Base-by-base conservation (phyloP, 1,140 invertebrate genomes). In the Stratiolaelaps scimitus region DNA sequence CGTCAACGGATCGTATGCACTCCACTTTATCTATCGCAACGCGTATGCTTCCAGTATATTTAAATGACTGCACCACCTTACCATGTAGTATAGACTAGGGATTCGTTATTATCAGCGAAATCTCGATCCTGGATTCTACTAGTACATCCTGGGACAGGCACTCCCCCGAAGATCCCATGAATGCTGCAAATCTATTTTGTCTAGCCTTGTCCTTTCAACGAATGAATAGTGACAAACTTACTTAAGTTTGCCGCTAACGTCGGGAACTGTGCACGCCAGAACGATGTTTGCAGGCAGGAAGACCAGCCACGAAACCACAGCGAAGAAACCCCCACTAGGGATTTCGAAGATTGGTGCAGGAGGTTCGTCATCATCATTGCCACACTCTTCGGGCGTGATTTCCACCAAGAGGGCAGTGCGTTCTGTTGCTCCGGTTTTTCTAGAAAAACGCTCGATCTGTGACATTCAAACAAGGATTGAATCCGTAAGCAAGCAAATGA, bases 341-440 rank as follows among this genome's bases (percentile, higher is more conserved):
- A 68, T 2, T 1, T n/a, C 10, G 48, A 65, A 69, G 23, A 60
- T 60, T 26, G 53, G n/a, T 1, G 66, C 64, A 7, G 70, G 68
- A 4, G 67, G 17, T 20, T 71, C 72, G 48, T 78, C 76, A 47
- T 66, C 43, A 34, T 75, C 75, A 30, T 71, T 72, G 66, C 76
- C 75, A 70, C 13, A 15, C 17, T 20, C 15, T 1, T 15, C 17
- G 2, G 10, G 15, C 10, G n/a, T 23, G 13, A 6, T 60, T 26
- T 26, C 34, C 53, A 5, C 26, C 34, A 26, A 60, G 23, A 60
- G 53, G 23, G 15, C 53, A 15, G 15, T 23, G 26, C 26, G 17
- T 34, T 26, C 53, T 23, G 23, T 23, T 60, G 53, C 15, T 60
- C 10, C 15, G 13, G 10, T 10, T 40, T 40, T 40, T 40, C 10